Percentiles rank a stretch among this genome's conserved stretches.
These are phyloP conservation scores for Montipora cactus DNA, from an alignment of 64 coral and sea anemone species.

Conservation along the genomic window DNA sequence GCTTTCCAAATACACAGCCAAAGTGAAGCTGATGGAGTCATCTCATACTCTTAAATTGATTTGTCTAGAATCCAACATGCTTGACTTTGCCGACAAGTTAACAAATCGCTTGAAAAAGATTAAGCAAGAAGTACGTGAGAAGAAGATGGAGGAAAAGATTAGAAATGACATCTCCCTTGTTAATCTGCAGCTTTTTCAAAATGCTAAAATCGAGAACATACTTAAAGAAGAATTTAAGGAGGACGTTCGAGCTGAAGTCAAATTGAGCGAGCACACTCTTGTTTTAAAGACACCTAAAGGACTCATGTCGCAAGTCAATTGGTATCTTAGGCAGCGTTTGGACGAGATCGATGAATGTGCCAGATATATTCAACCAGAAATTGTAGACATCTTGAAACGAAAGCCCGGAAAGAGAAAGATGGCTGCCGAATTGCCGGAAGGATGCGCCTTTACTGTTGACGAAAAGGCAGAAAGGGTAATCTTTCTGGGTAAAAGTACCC, in stretches of 20 bases:
- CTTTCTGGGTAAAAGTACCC: neutral
- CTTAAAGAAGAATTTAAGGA: slow-evolving; percentile 1
- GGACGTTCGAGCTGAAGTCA: slow-evolving; percentile 2
- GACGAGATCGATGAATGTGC: slow-evolving; percentile 22
- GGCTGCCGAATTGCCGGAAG: neutral
- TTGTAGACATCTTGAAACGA: slow-evolving; percentile 26
- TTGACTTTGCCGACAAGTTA: slow-evolving; percentile 10
- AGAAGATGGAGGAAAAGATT: slow-evolving; percentile 22
- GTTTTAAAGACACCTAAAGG: slow-evolving; percentile 26
- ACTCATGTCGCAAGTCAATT: neutral
- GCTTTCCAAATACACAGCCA: slow-evolving; percentile 28
- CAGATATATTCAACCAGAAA: neutral
- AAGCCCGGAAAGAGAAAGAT: slow-evolving; percentile 22
- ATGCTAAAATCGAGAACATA: slow-evolving; percentile 15
- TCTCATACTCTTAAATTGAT: neutral
- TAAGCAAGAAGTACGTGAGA: slow-evolving; percentile 18
- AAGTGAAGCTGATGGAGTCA: slow-evolving; percentile 6
- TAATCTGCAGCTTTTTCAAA: slow-evolving; percentile 5
- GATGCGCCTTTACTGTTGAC: slow-evolving; percentile 33
- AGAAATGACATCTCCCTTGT: neutral
- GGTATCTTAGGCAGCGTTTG: slow-evolving; percentile 3
- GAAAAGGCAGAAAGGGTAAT: neutral
- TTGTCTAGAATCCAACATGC: slow-evolving; percentile 12
- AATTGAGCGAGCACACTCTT: neutral
- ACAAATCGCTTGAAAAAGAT: neutral